These are phyloP conservation scores for Enteromius thamalakanensis DNA, from an alignment of 2,797 vertebrate genomes.

Conservation along the genomic window DNA sequence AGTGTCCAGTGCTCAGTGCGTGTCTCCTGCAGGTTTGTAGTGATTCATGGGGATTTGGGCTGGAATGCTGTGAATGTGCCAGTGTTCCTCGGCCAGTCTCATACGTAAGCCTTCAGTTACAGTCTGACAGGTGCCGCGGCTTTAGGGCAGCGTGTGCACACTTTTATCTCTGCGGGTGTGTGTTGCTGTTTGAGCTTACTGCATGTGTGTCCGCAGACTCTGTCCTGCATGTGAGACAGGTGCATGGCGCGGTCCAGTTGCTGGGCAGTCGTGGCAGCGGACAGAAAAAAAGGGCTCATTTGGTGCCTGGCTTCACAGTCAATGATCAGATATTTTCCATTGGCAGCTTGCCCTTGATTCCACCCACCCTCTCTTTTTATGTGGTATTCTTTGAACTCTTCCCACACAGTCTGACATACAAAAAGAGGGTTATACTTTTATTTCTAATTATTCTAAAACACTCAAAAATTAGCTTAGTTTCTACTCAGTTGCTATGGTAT, in stretches of 20 bases:
- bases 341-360: conserved; percentile 69
- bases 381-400: conserved; percentile 60
- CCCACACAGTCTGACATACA: conserved; percentile 33
- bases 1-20: conserved; percentile 1
- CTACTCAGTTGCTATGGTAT: conserved; percentile 28
- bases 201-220: not conserved
- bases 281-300: conserved; percentile 70
- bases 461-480: conserved; percentile 9
- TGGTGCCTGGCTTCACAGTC: conserved; percentile 64
- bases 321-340: conserved; percentile 73
- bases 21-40: conserved; percentile 40
- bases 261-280: conserved; percentile 67
- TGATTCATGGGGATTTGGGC: conserved; percentile 42
- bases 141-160: conserved; percentile 55
- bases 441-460: conserved; percentile 33
- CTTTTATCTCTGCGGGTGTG: conserved; percentile 56
- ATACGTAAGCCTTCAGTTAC: conserved; percentile 39
- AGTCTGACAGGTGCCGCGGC: conserved; percentile 70
- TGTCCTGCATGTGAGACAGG: conserved; percentile 67
- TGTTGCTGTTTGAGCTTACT: conserved; percentile 34
- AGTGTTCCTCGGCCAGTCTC: conserved; percentile 21
- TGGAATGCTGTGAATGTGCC: conserved; percentile 56
- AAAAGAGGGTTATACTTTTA: conserved; percentile 32
- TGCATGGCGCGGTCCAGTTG: conserved; percentile 73
- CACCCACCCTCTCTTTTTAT: conserved; percentile 43